Evolutionary conservation across 2,797 vertebrate species (phyloP), one percentile per base, ranked within the genome.

Genomic region (Anomalospiza imberbis): DNA sequence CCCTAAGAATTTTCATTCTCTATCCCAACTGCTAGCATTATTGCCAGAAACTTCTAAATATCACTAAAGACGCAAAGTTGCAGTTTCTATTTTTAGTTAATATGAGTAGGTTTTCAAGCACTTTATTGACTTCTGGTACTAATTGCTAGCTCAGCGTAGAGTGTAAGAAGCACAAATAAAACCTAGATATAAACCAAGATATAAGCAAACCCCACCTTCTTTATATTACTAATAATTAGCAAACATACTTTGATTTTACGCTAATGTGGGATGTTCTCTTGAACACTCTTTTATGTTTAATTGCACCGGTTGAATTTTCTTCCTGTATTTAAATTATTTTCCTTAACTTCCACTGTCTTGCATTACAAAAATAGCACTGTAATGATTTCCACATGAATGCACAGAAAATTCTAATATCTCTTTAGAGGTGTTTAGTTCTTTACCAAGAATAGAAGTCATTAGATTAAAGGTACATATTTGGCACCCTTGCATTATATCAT

Each of bases 221-320:
- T 83, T 74, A 22, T 86, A 82, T 71, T 85, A 88, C 50, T 38
- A 71, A 91, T 75, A 91, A 93, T 76, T 85, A 92, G 20, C 42
- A 85, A 88, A 58, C 10, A n/a, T 71, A 82, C 53, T 87, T 89
- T 74, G 65, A 83, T 75, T 94, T 83, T 94, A 9, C 1, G 2
- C 10, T 62, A 65, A 57, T 63, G 42, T 65, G 38, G n/a, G 34
- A 62, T 45, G 38, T 75, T 94, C 22, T 72, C 58, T 65, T 58
- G 26, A 88, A 83, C 28, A 32, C 5, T 58, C 40, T 68, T 92
- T 74, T 79, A 70, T 32, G 18, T 60, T 82, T 95, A 86, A 94
- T 90, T 95, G 47, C 60, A 90, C 51, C 65, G 15, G 40, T 45
- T 86, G 36, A 73, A 82, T 66, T 76, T 93, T 94, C n/a, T 53